These are phyloP conservation scores for Sapajus apella DNA, from an alignment of 2,113 vertebrate species.

Conservation along the genomic window DNA sequence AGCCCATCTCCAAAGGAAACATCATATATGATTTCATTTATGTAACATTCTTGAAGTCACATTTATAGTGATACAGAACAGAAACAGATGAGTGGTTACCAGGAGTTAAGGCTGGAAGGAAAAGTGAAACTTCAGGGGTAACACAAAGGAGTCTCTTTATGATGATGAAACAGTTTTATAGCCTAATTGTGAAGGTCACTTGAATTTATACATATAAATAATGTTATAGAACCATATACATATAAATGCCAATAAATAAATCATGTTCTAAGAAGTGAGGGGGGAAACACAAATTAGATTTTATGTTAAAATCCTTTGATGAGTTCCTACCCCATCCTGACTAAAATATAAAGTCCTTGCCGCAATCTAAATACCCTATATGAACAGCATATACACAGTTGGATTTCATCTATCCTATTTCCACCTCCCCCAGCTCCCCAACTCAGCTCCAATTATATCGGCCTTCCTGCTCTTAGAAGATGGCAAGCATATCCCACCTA, in stretches of 20 bases:
- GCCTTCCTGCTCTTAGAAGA: not conserved
- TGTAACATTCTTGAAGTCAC: not conserved
- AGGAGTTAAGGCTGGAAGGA: not conserved
- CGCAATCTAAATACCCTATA: not conserved
- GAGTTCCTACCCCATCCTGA: not conserved
- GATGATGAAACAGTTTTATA: constrained; percentile 1
- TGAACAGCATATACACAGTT: not conserved
- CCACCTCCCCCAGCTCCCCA: no score
- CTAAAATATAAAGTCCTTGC: constrained; percentile 10
- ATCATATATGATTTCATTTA: not conserved
- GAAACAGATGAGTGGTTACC: not conserved
- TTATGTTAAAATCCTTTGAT: constrained; percentile 25
- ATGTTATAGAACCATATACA: not conserved
- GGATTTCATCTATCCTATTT: not conserved
- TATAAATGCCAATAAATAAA: not conserved
- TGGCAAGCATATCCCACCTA: not conserved
- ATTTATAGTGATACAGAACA: constrained; percentile 21
- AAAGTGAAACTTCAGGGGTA: not conserved
- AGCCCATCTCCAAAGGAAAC: not conserved
- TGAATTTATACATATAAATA: not conserved
- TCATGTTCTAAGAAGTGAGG: constrained; percentile 4
- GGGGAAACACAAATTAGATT: not conserved
- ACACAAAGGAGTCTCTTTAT: not conserved
- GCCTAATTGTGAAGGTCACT: not conserved
- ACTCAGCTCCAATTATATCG: not conserved